Evolutionary conservation across 2,888 invertebrate genomes (phyloP), one percentile per base, ranked within the genome.

Genomic region (Rhogogaster chlorosoma): DNA sequence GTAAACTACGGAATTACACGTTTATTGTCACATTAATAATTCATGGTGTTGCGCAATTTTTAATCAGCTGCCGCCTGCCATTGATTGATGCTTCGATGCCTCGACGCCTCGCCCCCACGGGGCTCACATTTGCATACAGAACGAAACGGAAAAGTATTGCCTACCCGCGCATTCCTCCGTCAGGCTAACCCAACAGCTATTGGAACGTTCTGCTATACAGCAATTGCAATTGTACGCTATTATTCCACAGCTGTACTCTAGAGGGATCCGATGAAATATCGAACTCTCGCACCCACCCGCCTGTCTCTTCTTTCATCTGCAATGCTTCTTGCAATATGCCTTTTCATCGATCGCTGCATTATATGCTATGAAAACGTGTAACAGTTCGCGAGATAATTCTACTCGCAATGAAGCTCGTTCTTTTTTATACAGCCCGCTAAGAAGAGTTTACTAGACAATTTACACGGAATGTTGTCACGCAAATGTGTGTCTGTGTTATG

Each of bases 1-100:
- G 83, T 83, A 83, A 82, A 83, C 83, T 83, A 67, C 45, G 83
- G 32, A 91, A 91, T 91, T 90, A 89, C 91, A 91, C 91, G 91
- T 91, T 91, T 91, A 91, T 91, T 90, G 91, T 91, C 91, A 90
- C 90, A 91, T 91, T 91, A 91, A 91, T 91, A 91, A 91, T 91
- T 91, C 91, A 91, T 91, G 91, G 89, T 87, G 90, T 91, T 91
- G 91, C 91, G 91, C 91, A 91, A 91, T 91, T 91, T 91, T 91
- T 91, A 91, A 91, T 91, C 91, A 91, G 91, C 91, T 89, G 91
- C 91, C 91, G 91, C 90, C 91, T 91, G 90, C 90, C 90, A 91
- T 91, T 91, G 91, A 91, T 91, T 90, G 91, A 91, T 91, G 91
- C 91, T 90, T 90, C 89, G 83, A 83, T 70, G 42, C 67, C 49